Base-by-base conservation (phyloP, 2,113 vertebrate species). In the Rissa tridactyla region DNA sequence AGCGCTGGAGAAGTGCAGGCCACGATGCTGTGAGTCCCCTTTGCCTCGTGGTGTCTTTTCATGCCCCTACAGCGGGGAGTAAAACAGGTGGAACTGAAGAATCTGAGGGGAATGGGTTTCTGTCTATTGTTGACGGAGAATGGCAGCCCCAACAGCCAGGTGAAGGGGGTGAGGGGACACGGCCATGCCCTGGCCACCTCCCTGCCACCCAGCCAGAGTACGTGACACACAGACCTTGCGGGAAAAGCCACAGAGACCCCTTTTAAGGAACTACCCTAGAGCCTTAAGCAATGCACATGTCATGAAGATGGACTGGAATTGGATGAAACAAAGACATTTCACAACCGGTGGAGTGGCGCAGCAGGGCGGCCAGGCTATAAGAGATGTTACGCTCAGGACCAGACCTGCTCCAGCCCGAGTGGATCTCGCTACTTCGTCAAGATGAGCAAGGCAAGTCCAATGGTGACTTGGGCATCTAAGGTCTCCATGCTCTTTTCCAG, bases 401-500 rank as follows among this genome's bases (percentile, higher is more conserved):
- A 2, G 21, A 13, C 7, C 36, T 0, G 2, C 8, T n/a, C 15
- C 79, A 18, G 5, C 47, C 86, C 0, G 1, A 15, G 73, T 8
- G 61, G 52, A 81, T 16, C 26, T 51, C 32, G 1, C 66, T 11
- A 1, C 7, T 3, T 7, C 2, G 8, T 11, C 95, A 69, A 40
- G 60, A 97, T 97, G 96, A 95, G 79, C 91, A 94, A 96, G 96
- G 96, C 64, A 87, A 95, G 96, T 90, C 13, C 5, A 3, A 5
- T 2, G 20, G 55, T 23, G 13, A 3, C 4, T 13, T 0, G 32
- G 64, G n/a, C 4, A 0, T 32, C 49, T 10, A 1, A 16, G 18
- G 38, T 82, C n/a, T 78, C 34, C 1, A 0, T 29, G 54, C 4
- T 88, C 42, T 94, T 71, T 94, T 90, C 29, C 40, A 90, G 92